Conservation (phyloP, 2,888 invertebrate species). For the Elmis aenea region DNA sequence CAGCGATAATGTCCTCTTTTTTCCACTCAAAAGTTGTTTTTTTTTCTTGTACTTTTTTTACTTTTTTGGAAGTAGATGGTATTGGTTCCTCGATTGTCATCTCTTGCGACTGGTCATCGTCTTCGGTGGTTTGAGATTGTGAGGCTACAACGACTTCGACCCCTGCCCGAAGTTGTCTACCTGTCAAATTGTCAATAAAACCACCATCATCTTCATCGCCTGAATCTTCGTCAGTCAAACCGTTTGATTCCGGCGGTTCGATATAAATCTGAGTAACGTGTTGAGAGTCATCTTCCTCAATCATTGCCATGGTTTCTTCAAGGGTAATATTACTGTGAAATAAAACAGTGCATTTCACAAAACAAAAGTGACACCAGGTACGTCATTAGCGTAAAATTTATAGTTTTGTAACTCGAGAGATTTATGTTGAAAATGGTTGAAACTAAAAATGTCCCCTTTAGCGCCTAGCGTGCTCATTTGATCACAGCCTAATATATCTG, state of each 20-base stretch:
- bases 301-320: too few species aligned
- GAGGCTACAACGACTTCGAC: slow-evolving; percentile 1
- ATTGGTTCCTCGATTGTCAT: slow-evolving; percentile 1
- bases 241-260: slow-evolving; percentile 8
- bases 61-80: background rate
- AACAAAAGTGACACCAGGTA: too few species aligned
- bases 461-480: too few species aligned
- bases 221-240: slow-evolving; percentile 8
- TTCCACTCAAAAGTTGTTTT: background rate
- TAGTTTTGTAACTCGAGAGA: too few species aligned
- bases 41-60: background rate
- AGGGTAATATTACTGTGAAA: too few species aligned
- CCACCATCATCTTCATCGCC: slow-evolving; percentile 12
- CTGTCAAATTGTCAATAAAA: slow-evolving; percentile 9
- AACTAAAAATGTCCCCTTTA: too few species aligned
- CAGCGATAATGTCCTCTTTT: background rate
- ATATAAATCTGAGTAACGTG: too few species aligned
- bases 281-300: too few species aligned
- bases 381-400: too few species aligned
- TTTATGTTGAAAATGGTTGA: too few species aligned
- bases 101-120: background rate
- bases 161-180: slow-evolving; percentile 7
- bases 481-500: too few species aligned
- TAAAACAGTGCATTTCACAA: too few species aligned
- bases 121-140: background rate